phyloP scores from a whole-genome alignment of 2,888 invertebrate genomes.

The Oscheius onirici region DNA sequence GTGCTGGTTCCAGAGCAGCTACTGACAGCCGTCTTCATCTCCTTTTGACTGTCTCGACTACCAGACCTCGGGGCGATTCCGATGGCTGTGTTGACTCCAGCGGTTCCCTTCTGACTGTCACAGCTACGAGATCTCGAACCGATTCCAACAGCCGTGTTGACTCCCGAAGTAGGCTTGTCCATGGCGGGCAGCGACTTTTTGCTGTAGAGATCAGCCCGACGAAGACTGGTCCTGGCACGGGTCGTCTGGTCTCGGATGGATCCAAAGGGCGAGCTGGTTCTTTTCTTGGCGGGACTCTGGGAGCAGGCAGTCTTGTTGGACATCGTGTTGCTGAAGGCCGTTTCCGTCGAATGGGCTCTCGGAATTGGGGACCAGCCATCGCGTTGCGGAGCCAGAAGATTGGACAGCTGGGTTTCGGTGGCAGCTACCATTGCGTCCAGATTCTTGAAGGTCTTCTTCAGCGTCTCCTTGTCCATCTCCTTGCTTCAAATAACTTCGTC shows the following conservation, averaged over 20 bases:
- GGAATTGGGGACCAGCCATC: neutral
- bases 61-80: too few relatives aligned
- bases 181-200: neutral
- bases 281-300: neutral
- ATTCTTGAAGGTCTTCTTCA: neutral
- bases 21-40: too few relatives aligned
- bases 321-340: slow-evolving; percentile 15
- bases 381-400: neutral
- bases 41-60: too few relatives aligned
- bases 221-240: slow-evolving; percentile 1
- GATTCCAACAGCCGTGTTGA: neutral
- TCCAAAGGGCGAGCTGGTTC: neutral
- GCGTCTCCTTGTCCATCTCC: neutral
- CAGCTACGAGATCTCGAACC: too few relatives aligned
- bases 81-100: too few relatives aligned
- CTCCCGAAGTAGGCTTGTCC: slow-evolving; percentile 1
- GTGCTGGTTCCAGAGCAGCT: too few relatives aligned
- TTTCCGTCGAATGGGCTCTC: neutral
- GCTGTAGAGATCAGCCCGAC: slow-evolving; percentile 10
- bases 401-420: neutral
- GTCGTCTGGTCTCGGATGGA: neutral
- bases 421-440: neutral
- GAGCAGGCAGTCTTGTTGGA: slow-evolving; percentile 2
- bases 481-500: too few relatives aligned
- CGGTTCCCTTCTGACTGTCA: too few relatives aligned